phyloP scores from a whole-genome alignment of 2,797 vertebrate genomes.

The Enteromius unitaeniatus region DNA sequence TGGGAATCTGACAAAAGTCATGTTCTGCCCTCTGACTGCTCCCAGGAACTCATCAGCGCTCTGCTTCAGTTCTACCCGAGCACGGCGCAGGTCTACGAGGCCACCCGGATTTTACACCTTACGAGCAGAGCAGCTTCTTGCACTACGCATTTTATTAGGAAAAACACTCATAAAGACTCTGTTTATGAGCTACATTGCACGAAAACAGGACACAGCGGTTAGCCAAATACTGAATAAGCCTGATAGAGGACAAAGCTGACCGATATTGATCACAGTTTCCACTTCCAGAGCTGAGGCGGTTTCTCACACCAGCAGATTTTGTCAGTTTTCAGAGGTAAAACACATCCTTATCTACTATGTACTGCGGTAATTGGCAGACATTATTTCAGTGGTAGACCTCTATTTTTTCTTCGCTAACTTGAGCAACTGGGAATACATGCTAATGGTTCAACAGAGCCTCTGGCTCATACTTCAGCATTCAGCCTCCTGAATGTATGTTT shows the following conservation, averaged over 20 bases:
- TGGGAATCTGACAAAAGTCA: constrained; percentile 70
- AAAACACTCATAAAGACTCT: constrained; percentile 7
- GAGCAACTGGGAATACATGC: constrained; percentile 78
- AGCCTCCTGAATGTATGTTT: constrained; percentile 77
- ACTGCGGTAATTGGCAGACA: constrained; percentile 53
- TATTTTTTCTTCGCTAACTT: constrained; percentile 75
- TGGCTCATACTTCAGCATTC: constrained; percentile 80
- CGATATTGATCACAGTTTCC: constrained; percentile 43
- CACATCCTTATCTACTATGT: constrained; percentile 49
- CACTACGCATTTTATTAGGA: constrained; percentile 34
- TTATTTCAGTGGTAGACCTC: constrained; percentile 64
- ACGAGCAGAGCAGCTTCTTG: constrained; percentile 31
- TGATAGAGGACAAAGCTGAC: constrained; percentile 42
- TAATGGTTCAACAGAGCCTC: constrained; percentile 78
- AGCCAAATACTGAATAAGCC: constrained; percentile 29
- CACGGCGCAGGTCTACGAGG: constrained; percentile 42
- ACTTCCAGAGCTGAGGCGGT: constrained; percentile 14
- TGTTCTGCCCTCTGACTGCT: constrained; percentile 73
- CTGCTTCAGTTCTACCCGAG: constrained; percentile 54
- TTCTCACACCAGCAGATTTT: constrained; percentile 38
- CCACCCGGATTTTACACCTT: constrained; percentile 47
- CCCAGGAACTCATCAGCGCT: constrained; percentile 67
- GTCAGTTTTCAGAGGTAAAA: constrained; percentile 47
- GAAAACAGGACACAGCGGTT: constrained; percentile 10
- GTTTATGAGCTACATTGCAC: constrained; percentile 34